Evolutionary conservation across 2,797 vertebrate species (phyloP), one percentile per base, ranked within the genome.

Genomic region (Sitta carolinensis): DNA sequence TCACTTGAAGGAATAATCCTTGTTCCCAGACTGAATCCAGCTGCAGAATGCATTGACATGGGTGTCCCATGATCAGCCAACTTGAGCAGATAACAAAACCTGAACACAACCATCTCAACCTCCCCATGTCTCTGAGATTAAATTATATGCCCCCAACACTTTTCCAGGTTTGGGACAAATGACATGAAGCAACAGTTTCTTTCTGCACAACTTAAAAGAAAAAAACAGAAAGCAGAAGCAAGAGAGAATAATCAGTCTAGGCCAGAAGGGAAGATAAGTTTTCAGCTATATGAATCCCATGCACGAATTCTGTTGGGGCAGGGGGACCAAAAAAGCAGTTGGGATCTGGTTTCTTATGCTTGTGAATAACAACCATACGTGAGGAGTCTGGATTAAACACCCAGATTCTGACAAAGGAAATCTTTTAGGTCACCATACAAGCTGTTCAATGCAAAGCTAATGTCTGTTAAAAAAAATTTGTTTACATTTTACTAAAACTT

Each of bases 381-480:
- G 58, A 92, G 32, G 21, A 87, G 72, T 64, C 52, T 80, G 70
- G 26, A 64, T 48, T 62, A 43, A 89, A 81, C 11, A 90, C 74
- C 3, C 68, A 64, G 72, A 40, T 51, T 92, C 54, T 90, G 66
- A 94, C 69, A 89, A 91, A 88, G 81, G 66, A 87, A 74, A 68
- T 66, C 51, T 55, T 91, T 58, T 55, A 81, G 84, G 76, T 95
- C 73, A 87, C 58, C 27, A 26, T 45, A 62, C 76, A 90, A 89
- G 90, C 76, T 96, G 93, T 90, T 93, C 96, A 84, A 94, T 90
- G 67, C 89, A 91, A 94, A 87, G 47, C 36, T 87, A 84, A 84
- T 92, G 84, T 70, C 73, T 90, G 61, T 73, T 89, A 95, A 89
- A 85, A 89, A 85, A 32, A 36, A 36, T 2, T 47, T 51, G 54